Evolutionary conservation across 2,888 invertebrate species (phyloP).

Genomic region (Antheraea assamensis): DNA sequence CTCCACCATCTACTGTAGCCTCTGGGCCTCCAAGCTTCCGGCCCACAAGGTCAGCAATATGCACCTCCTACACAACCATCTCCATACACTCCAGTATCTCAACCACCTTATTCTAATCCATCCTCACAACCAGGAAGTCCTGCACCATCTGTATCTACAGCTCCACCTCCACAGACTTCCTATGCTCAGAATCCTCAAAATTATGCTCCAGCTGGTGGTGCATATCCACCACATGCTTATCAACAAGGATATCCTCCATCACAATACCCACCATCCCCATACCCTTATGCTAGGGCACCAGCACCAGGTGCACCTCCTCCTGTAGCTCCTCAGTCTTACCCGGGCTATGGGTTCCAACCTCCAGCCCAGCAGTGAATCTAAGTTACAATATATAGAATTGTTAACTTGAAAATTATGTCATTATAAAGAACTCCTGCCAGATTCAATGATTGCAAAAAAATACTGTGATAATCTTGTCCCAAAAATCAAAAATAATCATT

Average conservation of each 20-base stretch:
- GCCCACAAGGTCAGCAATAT: constrained; percentile 84
- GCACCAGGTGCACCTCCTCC: constrained; percentile 86
- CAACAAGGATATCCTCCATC: constrained; percentile 79
- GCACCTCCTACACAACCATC: constrained; percentile 84
- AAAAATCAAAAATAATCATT: neutral
- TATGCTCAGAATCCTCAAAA: constrained; percentile 80
- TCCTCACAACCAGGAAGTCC: constrained; percentile 79
- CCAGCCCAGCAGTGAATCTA: constrained; percentile 83
- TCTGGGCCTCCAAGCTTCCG: constrained; percentile 76
- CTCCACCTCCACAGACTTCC: constrained; percentile 82
- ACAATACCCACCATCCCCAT: constrained; percentile 82
- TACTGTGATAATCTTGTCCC: constrained; percentile 7
- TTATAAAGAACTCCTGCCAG: neutral
- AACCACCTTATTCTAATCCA: constrained; percentile 82
- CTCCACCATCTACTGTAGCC: constrained; percentile 74
- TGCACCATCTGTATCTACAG: constrained; percentile 74
- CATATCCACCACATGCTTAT: constrained; percentile 78
- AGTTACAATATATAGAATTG: constrained; percentile 14
- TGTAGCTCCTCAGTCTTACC: constrained; percentile 88
- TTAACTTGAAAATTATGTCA: neutral
- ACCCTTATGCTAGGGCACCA: constrained; percentile 82
- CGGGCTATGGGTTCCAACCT: constrained; percentile 90
- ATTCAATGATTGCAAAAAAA: constrained; percentile 7
- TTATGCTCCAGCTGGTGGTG: constrained; percentile 69
- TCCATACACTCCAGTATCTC: constrained; percentile 84